Percentiles rank a stretch among this genome's conserved stretches.
Evolutionary conservation across 2,113 vertebrate species (phyloP).

Genomic region (Marmota monax): DNA sequence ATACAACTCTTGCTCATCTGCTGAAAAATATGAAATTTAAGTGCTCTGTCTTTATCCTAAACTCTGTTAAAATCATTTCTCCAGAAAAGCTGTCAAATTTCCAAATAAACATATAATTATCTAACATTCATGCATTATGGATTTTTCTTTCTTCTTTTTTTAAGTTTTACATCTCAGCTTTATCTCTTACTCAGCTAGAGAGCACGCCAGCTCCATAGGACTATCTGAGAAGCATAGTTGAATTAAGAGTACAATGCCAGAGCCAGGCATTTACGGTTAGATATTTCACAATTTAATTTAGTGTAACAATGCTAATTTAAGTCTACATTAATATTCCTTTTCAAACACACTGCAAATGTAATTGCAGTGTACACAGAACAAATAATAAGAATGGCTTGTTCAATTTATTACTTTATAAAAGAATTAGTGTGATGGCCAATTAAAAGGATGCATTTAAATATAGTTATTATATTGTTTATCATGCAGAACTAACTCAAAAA

Average conservation of each 20-base stretch:
- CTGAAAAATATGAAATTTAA: not conserved
- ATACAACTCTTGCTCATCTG: not conserved
- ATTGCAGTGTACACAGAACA: conserved; percentile 79
- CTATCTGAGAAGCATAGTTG: not conserved
- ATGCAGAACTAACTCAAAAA: conserved; percentile 84
- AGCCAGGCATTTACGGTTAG: not conserved
- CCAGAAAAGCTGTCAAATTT: conserved; percentile 59
- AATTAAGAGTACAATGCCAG: conserved; percentile 31
- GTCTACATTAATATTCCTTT: conserved; percentile 78
- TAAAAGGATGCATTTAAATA: conserved; percentile 84
- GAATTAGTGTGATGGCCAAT: conserved; percentile 87
- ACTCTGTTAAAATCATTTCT: conserved; percentile 44
- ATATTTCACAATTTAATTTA: conserved; percentile 75
- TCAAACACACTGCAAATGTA: conserved; percentile 79
- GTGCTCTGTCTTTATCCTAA: not conserved
- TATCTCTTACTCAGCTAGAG: not conserved
- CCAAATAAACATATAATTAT: conserved; percentile 65
- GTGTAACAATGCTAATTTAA: conserved; percentile 80
- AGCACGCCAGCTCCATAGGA: not conserved
- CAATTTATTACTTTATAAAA: conserved; percentile 84
- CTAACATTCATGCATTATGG: conserved; percentile 56
- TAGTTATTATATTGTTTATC: conserved; percentile 84
- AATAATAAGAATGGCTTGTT: conserved; percentile 81
- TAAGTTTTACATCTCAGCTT: conserved; percentile 43
- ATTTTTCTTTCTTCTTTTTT: not conserved